Evolutionary conservation across 1,140 invertebrate species (phyloP).

Genomic region (Saccostrea glomerata): DNA sequence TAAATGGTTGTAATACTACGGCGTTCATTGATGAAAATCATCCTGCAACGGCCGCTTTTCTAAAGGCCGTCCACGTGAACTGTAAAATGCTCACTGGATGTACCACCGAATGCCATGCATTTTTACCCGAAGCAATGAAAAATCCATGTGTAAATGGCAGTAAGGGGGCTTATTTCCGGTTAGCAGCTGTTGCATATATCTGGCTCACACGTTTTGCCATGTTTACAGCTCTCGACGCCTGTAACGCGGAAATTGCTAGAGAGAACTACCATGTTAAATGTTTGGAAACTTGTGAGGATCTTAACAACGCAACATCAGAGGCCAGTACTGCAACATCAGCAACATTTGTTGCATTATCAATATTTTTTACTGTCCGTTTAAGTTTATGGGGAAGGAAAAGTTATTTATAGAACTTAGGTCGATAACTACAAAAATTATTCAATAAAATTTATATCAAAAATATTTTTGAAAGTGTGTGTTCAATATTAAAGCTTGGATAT

Average conservation of each 20-base stretch:
- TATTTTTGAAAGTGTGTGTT: too few species aligned
- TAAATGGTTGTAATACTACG: slow-evolving; percentile 39
- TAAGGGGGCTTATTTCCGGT: slow-evolving; percentile 44
- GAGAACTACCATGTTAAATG: not conserved
- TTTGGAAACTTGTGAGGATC: not conserved
- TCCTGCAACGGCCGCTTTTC: not conserved
- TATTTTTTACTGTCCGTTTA: not conserved
- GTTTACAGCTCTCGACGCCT: slow-evolving; percentile 34
- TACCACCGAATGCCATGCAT: slow-evolving; percentile 50
- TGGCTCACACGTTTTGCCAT: not conserved
- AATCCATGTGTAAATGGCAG: slow-evolving; percentile 62
- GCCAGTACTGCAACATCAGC: too few species aligned
- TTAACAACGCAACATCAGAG: too few species aligned
- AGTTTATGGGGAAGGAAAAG: not conserved
- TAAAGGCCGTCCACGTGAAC: slow-evolving; percentile 14
- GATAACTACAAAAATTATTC: too few species aligned
- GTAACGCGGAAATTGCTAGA: slow-evolving; percentile 34
- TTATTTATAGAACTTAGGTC: not conserved
- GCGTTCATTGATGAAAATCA: slow-evolving; percentile 16
- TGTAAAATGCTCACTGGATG: slow-evolving; percentile 44
- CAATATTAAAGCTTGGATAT: too few species aligned
- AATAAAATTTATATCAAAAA: too few species aligned
- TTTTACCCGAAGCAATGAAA: slow-evolving; percentile 45
- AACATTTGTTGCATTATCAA: not conserved
- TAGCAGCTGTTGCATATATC: not conserved